Evolutionary conservation across 2,888 invertebrate genomes (phyloP).

Genomic region (Agrochola macilenta): DNA sequence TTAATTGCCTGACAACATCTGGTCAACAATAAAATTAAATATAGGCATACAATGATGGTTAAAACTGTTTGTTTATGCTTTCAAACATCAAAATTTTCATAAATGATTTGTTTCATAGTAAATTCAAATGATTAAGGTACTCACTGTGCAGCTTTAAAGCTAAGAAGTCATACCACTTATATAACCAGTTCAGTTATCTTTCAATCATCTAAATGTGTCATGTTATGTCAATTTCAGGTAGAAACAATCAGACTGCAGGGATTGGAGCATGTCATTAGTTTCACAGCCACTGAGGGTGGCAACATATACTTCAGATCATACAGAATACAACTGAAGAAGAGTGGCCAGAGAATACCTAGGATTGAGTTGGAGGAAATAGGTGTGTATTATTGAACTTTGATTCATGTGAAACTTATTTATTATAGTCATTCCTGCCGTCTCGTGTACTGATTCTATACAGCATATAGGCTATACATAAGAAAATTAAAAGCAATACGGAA

Average conservation of each 20-base stretch:
- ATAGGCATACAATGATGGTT: not conserved
- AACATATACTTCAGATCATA: conserved; percentile 94
- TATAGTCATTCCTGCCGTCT: not conserved
- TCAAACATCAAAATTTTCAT: not conserved
- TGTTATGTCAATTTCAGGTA: conserved; percentile 83
- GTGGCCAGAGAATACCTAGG: conserved; percentile 96
- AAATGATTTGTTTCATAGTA: not conserved
- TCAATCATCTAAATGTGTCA: not conserved
- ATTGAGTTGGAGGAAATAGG: conserved; percentile 98
- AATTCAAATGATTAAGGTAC: not conserved
- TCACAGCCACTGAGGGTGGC: conserved; percentile 95
- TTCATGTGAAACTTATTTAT: not conserved
- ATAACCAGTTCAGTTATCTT: not conserved
- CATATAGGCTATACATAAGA: too few relatives aligned
- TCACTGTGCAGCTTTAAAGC: not conserved
- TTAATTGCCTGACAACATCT: not conserved
- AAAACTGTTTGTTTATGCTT: not conserved
- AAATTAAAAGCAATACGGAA: too few relatives aligned
- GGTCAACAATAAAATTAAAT: not conserved
- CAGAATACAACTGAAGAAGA: conserved; percentile 96
- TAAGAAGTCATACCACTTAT: not conserved
- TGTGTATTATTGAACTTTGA: conserved; percentile 70
- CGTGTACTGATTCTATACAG: too few relatives aligned
- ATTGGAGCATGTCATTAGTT: conserved; percentile 97
- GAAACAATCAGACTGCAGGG: conserved; percentile 97